phyloP scores from a whole-genome alignment of 1,140 invertebrate genomes.

The Cataglyphis hispanica region DNA sequence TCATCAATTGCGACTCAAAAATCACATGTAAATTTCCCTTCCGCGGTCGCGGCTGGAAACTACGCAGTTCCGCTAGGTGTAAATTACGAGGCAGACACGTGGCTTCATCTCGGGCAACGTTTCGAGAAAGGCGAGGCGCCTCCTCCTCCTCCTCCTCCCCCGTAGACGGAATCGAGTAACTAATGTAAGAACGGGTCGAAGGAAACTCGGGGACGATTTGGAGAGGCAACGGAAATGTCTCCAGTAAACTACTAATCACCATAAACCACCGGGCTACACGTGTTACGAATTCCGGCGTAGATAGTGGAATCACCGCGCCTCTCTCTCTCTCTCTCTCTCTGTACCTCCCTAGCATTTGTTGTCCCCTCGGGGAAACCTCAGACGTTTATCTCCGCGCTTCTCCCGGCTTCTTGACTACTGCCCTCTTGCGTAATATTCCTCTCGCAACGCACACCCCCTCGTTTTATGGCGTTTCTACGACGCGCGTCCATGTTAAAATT shows the following conservation, averaged over 20 bases:
- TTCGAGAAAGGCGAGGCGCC: slow-evolving; percentile 48
- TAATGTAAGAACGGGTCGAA: slow-evolving; percentile 75
- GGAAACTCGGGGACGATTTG: slow-evolving; percentile 76
- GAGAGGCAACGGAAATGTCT: slow-evolving; percentile 81
- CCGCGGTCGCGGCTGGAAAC: neutral
- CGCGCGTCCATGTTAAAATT: neutral
- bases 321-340: slow-evolving; percentile 17
- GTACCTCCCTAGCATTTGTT: slow-evolving; percentile 74
- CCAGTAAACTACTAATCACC: slow-evolving; percentile 85
- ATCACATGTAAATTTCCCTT: neutral
- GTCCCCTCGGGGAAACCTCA: slow-evolving; percentile 79
- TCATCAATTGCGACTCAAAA: neutral
- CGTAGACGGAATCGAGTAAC: slow-evolving; percentile 74
- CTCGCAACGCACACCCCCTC: slow-evolving; percentile 4
- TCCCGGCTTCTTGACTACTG: slow-evolving; percentile 40
- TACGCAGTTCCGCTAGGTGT: slow-evolving; percentile 24
- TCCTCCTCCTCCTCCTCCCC: neutral
- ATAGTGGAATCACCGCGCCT: slow-evolving; percentile 78
- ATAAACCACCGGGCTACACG: slow-evolving; percentile 85
- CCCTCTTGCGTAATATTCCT: slow-evolving; percentile 50
- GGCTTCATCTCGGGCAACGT: slow-evolving; percentile 40
- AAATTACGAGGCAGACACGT: slow-evolving; percentile 50
- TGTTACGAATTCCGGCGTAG: slow-evolving; percentile 84
- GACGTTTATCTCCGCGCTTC: slow-evolving; percentile 72
- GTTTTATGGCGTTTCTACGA: slow-evolving; percentile 16